Evolutionary conservation across 2,113 vertebrate genomes (phyloP).

Genomic region (Canis aureus): DNA sequence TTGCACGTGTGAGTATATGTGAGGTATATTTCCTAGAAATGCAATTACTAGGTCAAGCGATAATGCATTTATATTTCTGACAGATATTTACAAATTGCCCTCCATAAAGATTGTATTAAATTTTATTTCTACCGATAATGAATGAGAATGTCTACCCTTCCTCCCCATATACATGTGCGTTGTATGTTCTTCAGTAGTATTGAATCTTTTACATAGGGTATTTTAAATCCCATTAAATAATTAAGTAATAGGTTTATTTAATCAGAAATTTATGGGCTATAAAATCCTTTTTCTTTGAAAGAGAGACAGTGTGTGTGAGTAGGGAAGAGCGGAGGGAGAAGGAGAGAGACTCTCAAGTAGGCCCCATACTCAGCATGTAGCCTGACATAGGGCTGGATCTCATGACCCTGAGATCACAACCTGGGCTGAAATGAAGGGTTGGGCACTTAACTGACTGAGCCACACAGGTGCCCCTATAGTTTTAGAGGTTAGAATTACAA

Average conservation of each 20-base stretch:
- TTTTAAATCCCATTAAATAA: neutral
- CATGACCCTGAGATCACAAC: neutral
- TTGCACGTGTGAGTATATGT: neutral
- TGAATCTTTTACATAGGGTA: neutral
- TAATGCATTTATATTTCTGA: neutral
- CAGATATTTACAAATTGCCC: neutral
- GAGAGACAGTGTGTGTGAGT: neutral
- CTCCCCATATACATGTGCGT: accelerated
- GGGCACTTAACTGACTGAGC: neutral
- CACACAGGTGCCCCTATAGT: neutral
- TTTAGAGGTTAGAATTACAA: neutral
- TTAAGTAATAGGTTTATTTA: neutral
- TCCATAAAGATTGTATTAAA: neutral
- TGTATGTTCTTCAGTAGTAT: neutral
- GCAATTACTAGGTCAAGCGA: neutral
- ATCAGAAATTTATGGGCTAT: neutral
- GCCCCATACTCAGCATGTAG: neutral
- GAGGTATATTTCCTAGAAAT: neutral
- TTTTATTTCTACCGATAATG: neutral
- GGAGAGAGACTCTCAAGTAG: neutral
- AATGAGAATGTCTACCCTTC: neutral
- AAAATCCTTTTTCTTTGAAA: neutral
- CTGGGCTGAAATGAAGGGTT: neutral
- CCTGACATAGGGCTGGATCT: neutral
- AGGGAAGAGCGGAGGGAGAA: neutral